Evolutionary conservation across 2,888 invertebrate genomes (phyloP).

Genomic region (Lasioglossum morio): DNA sequence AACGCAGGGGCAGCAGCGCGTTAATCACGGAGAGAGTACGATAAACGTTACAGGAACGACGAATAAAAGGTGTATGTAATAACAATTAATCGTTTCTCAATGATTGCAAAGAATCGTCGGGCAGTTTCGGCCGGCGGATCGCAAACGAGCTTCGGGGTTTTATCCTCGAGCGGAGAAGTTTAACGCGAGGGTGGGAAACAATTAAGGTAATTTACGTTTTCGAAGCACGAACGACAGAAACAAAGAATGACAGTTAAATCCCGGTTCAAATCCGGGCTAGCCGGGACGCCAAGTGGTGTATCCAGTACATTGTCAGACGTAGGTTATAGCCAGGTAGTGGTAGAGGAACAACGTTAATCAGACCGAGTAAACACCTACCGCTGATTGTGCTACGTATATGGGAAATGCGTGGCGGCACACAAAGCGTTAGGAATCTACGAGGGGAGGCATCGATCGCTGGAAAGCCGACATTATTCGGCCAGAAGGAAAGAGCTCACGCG

Average conservation of each 20-base stretch:
- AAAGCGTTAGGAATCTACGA: slow-evolving; percentile 68
- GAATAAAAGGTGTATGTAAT: background rate
- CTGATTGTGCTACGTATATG: slow-evolving; percentile 78
- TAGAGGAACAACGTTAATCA: slow-evolving; percentile 79
- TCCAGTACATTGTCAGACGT: slow-evolving; percentile 50
- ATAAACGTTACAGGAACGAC: background rate
- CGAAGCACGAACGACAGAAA: slow-evolving; percentile 14
- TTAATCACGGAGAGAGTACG: background rate
- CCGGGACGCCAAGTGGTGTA: slow-evolving; percentile 43
- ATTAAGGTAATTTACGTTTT: slow-evolving; percentile 40
- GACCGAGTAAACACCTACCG: slow-evolving; percentile 79
- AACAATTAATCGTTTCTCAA: background rate
- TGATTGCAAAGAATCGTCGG: background rate
- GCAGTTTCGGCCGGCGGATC: background rate
- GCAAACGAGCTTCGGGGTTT: slow-evolving; percentile 2
- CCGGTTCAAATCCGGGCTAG: slow-evolving; percentile 34
- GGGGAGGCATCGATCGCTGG: slow-evolving; percentile 76
- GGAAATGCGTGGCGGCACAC: slow-evolving; percentile 71
- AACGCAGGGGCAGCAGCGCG: background rate
- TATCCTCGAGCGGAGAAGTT: background rate
- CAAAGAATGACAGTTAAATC: slow-evolving; percentile 54
- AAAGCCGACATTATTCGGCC: slow-evolving; percentile 70
- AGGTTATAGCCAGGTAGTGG: slow-evolving; percentile 51
- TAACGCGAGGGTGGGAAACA: background rate
- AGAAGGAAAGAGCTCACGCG: slow-evolving; percentile 67